phyloP scores from a whole-genome alignment of 2,113 vertebrate genomes.

The Pycnonotus jocosus region DNA sequence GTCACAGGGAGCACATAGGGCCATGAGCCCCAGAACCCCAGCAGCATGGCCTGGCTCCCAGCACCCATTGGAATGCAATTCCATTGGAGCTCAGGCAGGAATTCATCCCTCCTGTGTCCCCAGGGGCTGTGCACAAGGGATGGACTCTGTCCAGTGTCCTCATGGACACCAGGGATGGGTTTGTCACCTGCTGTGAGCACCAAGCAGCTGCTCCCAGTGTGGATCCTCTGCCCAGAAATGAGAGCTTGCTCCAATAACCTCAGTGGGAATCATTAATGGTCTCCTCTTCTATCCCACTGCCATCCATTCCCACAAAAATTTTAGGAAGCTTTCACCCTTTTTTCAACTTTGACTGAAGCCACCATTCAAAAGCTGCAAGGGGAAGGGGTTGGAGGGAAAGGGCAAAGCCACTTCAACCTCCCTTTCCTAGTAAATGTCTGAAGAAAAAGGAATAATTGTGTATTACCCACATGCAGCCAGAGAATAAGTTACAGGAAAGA shows the following conservation, averaged over 20 bases:
- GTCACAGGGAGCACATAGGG: neutral
- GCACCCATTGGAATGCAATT: neutral
- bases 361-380: neutral
- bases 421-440: neutral
- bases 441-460: neutral
- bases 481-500: slow-evolving; percentile 14
- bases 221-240: neutral
- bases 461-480: neutral
- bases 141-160: accelerated
- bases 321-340: neutral
- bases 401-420: neutral
- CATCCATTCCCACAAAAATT: accelerated
- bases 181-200: neutral
- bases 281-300: neutral
- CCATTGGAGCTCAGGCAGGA: neutral
- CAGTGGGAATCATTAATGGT: neutral
- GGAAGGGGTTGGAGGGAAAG: neutral
- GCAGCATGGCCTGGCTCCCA: accelerated
- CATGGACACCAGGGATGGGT: neutral
- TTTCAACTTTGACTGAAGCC: neutral
- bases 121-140: neutral
- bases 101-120: neutral
- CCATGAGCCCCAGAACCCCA: neutral
- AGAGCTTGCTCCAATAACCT: neutral
- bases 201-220: neutral